Base-by-base conservation (phyloP, 1,140 invertebrate species). In the Cardiocondyla obscurior region DNA sequence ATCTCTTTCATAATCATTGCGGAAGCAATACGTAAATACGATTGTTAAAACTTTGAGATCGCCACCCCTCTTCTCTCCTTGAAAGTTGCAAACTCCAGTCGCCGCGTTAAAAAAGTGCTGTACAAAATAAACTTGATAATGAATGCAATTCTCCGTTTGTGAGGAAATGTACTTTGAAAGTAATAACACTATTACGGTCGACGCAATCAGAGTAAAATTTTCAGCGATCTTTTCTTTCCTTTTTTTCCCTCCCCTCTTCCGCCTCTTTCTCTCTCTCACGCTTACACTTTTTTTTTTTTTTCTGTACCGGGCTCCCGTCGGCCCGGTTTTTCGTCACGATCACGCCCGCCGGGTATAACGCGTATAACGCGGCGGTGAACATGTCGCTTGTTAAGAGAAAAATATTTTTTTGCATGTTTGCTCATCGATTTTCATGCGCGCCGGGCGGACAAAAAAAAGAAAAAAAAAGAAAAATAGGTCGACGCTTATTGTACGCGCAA, bases 81-180 rank as follows among this genome's bases (percentile, higher is more conserved):
- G 33, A 39, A 53, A 69, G 46, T 79, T 53, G 8, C 16, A 39
- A 79, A 79, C 46, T 69, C 67, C 39, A 16, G 60, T 28, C 33
- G 42, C 14, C 57, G 60, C 19, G 28, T 28, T 30, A 67, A 65
- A 65, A 77, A 77, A 39, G 16, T 16, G 46, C n/a, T 14, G 55
- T 67, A 53, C 25, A 51, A 67, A 79, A 79, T 67, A 79, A 79
- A 67, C 74, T 67, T 79, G 58, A 79, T 79, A 79, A 79, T 55
- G 46, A 79, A 79, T 67, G 62, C 74, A 79, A 67, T 67, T 79
- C 65, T 67, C 33, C 39, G 74, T 79, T 39, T 67, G 74, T 53
- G 46, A 77, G 30, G 33, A 77, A 77, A 79, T 25, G 74, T 67
- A 67, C 33, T 79, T 67, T 67, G 74, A 28, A 67, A 79, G 74